Percentiles rank a stretch among this genome's conserved stretches.
Evolutionary conservation across 2,113 vertebrate species (phyloP).

Genomic region (Piprites chloris): DNA sequence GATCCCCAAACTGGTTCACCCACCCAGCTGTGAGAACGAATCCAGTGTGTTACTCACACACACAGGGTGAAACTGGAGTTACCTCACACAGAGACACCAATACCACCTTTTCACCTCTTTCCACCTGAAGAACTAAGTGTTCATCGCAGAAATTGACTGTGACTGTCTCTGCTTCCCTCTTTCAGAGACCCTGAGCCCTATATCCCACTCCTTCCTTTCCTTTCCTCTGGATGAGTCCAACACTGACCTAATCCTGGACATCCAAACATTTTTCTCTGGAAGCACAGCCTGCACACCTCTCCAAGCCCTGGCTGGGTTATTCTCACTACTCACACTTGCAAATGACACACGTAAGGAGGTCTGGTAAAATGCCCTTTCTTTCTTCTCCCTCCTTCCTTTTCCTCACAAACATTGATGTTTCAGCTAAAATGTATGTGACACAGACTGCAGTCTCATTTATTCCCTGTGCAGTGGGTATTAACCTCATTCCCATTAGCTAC

Average conservation of each 20-base stretch:
- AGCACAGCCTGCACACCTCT: background rate
- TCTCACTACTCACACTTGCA: background rate
- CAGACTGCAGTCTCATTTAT: background rate
- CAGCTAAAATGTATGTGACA: background rate
- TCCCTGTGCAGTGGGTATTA: background rate
- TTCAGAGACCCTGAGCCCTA: background rate
- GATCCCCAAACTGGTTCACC: background rate
- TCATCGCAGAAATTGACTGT: background rate
- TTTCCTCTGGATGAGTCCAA: background rate
- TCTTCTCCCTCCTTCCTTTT: background rate
- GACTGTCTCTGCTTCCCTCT: background rate
- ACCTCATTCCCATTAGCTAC: background rate
- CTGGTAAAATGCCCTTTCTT: background rate
- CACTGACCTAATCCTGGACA: background rate
- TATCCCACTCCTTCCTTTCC: background rate
- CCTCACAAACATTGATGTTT: background rate
- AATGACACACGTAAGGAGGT: background rate
- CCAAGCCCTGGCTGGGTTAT: background rate
- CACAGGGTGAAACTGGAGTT: background rate
- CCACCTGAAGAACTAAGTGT: background rate
- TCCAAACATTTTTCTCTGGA: background rate
- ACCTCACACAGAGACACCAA: background rate
- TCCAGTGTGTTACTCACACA: accelerated
- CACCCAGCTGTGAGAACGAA: background rate
- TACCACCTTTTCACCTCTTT: background rate